Base-by-base conservation (phyloP, 2,113 vertebrate species). In the Atrichornis clamosus region DNA sequence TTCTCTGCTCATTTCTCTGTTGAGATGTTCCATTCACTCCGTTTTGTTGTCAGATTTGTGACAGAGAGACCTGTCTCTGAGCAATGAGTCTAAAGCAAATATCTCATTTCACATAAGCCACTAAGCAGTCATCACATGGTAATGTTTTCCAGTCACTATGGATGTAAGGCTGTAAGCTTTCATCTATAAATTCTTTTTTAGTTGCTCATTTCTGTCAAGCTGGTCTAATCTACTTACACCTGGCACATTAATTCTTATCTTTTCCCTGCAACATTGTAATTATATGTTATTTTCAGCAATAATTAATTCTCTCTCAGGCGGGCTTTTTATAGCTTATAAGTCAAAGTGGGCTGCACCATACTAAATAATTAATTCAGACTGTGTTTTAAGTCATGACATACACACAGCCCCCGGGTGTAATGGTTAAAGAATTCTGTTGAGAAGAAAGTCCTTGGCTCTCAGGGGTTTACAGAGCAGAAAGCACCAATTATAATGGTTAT, bases 161-260 rank as follows among this genome's bases (percentile, higher is more conserved):
- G 83, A 88, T 92, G 91, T 90, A 95, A 97, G 93, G 67, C 93
- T 97, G 89, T 92, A 91, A 96, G 94, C 95, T 95, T 95, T 95
- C 95, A 95, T 97, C 97, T 95, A 95, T 96, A 97, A 97, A 96
- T 96, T 96, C 95, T 93, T 95, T 87, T 94, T 96, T 59, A 96
- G 96, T 97, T 96, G 78, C 93, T 95, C 93, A 89, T 97, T 97
- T 96, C 96, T 97, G 96, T 97, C 96, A 97, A 97, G 81, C 96
- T 95, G 94, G 97, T 95, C 97, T 97, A 97, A 97, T 97, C 97
- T 97, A 94, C 97, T 97, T 97, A 97, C 96, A 97, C 96, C 97
- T 97, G 97, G 97, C 96, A 97, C 96, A 97, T 97, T 97, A 97
- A 97, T 96, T 97, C 96, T 97, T 97, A 97, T 97, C 97, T 97